Percentiles rank a stretch among this genome's conserved stretches.
Evolutionary conservation across 2,888 invertebrate species (phyloP).

Genomic region (Zonitis immaculata): DNA sequence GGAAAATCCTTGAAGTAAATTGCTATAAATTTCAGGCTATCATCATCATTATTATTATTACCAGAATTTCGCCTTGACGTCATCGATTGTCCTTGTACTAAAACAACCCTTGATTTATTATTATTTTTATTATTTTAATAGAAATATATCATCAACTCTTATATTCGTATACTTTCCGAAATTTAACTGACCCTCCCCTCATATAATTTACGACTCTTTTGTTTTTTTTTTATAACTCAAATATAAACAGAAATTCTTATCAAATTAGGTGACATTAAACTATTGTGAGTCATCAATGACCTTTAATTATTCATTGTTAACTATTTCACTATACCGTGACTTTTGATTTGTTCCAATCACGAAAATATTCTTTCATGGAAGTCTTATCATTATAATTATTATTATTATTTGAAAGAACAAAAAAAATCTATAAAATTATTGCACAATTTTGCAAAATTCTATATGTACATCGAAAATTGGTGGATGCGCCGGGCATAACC

Average conservation of each 20-base stretch:
- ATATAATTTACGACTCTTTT: no score
- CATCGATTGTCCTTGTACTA: not conserved
- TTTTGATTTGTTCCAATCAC: not conserved
- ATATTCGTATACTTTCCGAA: no score
- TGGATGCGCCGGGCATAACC: not conserved
- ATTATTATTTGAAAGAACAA: no score
- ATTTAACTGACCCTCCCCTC: no score
- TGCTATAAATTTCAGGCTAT: no score
- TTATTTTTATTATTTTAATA: no score
- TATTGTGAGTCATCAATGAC: not conserved
- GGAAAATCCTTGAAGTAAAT: conserved; percentile 1
- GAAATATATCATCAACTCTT: no score
- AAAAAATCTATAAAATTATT: not conserved
- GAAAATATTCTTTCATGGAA: not conserved
- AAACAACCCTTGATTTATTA: not conserved
- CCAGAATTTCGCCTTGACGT: not conserved
- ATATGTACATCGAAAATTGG: not conserved
- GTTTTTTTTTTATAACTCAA: no score
- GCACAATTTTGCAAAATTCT: not conserved
- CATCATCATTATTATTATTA: not conserved
- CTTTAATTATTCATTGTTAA: not conserved
- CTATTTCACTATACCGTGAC: not conserved
- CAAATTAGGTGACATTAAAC: not conserved
- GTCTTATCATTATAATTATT: no score
- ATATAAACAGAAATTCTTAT: not conserved